Evolutionary conservation across 2,797 vertebrate species (phyloP).

Genomic region (Phrynocephalus vlangalii): DNA sequence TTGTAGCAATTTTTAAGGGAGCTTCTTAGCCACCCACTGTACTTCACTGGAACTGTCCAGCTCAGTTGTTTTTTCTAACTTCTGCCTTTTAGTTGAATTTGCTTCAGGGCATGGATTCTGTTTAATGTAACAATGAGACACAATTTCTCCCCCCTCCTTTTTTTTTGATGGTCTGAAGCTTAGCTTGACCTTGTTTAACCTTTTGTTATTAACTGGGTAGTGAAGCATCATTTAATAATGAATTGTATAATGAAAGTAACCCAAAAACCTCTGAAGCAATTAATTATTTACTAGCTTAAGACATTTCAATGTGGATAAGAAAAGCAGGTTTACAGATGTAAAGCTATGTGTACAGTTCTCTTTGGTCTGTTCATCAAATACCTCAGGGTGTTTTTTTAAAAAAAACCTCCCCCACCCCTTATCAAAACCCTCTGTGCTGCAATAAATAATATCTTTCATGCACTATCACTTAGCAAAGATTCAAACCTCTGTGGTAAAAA

Average conservation of each 20-base stretch:
- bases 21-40: neutral
- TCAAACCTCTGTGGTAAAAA: neutral
- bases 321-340: constrained; percentile 42
- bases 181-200: constrained; percentile 41
- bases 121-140: constrained; percentile 17
- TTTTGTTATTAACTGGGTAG: constrained; percentile 44
- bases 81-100: neutral
- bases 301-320: constrained; percentile 48
- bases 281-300: constrained; percentile 64
- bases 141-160: neutral
- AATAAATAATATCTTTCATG: neutral
- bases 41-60: neutral
- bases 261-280: constrained; percentile 27
- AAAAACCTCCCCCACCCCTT: neutral
- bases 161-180: constrained; percentile 22
- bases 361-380: neutral
- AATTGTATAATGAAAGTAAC: constrained; percentile 56
- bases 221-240: constrained; percentile 58
- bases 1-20: neutral
- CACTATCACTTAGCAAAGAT: neutral
- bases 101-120: neutral
- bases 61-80: constrained; percentile 12
- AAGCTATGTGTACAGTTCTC: constrained; percentile 4
- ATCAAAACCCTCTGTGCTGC: neutral
- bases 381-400: neutral